phyloP scores from a whole-genome alignment of 2,797 vertebrate genomes.

The Pseudochirops corinnae region DNA sequence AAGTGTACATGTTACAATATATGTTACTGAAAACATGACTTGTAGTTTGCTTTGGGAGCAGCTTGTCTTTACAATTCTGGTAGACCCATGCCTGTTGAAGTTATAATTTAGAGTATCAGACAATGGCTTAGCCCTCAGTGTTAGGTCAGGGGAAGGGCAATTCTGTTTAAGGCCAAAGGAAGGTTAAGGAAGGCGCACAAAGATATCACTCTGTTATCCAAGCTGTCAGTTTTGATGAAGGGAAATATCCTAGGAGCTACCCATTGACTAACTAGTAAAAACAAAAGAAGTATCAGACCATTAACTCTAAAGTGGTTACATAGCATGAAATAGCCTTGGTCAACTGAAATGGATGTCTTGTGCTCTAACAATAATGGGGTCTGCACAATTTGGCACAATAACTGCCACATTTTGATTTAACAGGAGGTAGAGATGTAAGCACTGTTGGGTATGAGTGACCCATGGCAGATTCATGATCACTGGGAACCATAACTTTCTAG shows the following conservation, averaged over 20 bases:
- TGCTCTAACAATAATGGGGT: not conserved
- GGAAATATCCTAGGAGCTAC: not conserved
- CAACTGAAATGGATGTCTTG: fast-evolving
- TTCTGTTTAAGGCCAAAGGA: not conserved
- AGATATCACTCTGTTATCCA: not conserved
- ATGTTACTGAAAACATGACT: not conserved
- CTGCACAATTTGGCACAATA: fast-evolving
- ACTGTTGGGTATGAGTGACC: fast-evolving
- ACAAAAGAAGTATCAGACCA: not conserved
- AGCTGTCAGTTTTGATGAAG: not conserved
- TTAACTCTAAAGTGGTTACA: not conserved
- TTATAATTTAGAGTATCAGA: not conserved
- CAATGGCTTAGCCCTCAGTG: not conserved
- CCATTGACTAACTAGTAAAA: fast-evolving
- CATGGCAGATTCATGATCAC: not conserved
- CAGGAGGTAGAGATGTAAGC: not conserved
- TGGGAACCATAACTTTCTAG: not conserved
- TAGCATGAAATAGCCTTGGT: not conserved
- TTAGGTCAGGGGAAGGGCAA: not conserved
- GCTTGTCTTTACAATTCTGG: not conserved
- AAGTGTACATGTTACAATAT: not conserved
- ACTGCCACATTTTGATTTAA: fast-evolving
- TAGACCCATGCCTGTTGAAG: not conserved
- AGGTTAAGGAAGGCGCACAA: not conserved
- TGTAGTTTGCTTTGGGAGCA: not conserved